phyloP scores from a whole-genome alignment of 2,888 invertebrate species.

The Polydrusus pterygomalis region DNA sequence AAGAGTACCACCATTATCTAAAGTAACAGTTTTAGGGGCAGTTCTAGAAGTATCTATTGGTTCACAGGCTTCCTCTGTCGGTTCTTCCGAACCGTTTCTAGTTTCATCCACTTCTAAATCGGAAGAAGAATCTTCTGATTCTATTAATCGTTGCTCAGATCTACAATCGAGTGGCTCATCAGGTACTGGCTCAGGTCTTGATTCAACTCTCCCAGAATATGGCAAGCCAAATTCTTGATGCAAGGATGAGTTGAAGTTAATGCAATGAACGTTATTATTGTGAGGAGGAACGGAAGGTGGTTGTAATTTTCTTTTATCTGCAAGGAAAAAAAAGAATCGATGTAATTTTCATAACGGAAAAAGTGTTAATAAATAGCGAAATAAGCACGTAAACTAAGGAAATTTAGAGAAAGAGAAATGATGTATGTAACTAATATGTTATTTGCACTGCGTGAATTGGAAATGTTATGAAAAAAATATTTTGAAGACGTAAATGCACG shows the following conservation, averaged over 20 bases:
- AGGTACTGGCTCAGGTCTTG: constrained; percentile 22
- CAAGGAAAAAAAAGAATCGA: constrained; percentile 53
- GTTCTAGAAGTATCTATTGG: constrained; percentile 13
- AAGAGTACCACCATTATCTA: constrained; percentile 18
- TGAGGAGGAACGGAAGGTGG: constrained; percentile 34
- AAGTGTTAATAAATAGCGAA: not conserved
- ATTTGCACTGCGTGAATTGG: too few relatives aligned
- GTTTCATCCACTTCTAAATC: constrained; percentile 68
- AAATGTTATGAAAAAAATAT: too few relatives aligned
- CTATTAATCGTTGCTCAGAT: constrained; percentile 23
- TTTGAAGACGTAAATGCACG: too few relatives aligned
- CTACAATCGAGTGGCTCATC: constrained; percentile 43
- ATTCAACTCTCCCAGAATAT: constrained; percentile 61
- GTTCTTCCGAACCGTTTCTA: constrained; percentile 54
- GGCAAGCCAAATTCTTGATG: constrained; percentile 74
- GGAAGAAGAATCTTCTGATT: constrained; percentile 39
- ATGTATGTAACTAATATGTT: too few relatives aligned
- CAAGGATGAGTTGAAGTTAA: constrained; percentile 72
- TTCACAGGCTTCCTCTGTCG: not conserved
- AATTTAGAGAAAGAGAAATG: too few relatives aligned
- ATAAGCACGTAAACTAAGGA: constrained; percentile 4
- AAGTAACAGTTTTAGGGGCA: not conserved
- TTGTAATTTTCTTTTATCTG: constrained; percentile 55
- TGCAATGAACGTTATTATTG: constrained; percentile 60
- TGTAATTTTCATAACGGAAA: not conserved